Conservation (phyloP, 2,113 vertebrate genomes). For the Thryonomys swinderianus region DNA sequence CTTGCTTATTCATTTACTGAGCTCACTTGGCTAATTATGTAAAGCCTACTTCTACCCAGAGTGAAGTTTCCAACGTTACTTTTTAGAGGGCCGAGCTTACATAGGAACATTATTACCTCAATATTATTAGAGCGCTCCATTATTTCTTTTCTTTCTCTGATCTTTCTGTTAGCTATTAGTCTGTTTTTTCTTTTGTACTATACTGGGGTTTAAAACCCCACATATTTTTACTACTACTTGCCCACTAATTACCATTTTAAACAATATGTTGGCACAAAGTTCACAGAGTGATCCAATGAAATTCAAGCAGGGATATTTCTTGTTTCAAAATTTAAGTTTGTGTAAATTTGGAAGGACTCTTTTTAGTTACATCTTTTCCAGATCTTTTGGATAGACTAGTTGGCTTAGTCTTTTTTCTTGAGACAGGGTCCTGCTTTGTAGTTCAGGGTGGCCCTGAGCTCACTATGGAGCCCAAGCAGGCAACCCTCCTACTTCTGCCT, state of each 20-base stretch:
- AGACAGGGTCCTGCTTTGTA: too few species aligned
- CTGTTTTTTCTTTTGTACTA: too few species aligned
- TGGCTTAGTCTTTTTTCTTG: too few species aligned
- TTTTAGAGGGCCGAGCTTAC: background rate
- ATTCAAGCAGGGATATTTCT: background rate
- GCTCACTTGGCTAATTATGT: background rate
- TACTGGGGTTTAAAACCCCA: background rate
- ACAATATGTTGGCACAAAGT: background rate
- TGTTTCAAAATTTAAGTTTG: background rate
- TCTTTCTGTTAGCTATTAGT: background rate
- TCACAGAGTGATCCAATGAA: background rate
- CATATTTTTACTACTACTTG: background rate
- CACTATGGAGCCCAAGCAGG: too few species aligned
- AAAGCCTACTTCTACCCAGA: background rate
- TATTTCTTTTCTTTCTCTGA: background rate
- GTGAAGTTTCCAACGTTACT: background rate
- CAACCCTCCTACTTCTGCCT: too few species aligned
- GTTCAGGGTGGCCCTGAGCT: too few species aligned
- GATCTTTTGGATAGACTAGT: background rate
- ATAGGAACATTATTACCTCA: background rate
- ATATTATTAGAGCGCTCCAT: background rate
- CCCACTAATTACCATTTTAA: background rate
- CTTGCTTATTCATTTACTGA: background rate
- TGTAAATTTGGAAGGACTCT: background rate
- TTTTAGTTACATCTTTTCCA: background rate